Conservation (phyloP, 2,113 vertebrate species). For the Spea multiplicata region DNA sequence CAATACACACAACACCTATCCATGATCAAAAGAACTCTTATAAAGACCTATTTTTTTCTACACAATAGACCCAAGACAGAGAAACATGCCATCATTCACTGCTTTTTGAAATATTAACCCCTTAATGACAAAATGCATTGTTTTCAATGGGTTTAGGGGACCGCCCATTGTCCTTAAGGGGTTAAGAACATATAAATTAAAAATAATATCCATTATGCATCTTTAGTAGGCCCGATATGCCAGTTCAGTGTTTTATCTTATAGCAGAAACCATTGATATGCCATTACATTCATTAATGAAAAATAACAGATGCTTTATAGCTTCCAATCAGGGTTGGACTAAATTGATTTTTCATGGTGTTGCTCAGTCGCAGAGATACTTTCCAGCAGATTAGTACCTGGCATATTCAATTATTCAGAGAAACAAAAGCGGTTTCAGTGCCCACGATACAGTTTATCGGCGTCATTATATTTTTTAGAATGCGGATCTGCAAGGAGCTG, state of each 20-base stretch:
- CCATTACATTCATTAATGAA: conserved; percentile 29
- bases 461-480: too few species aligned
- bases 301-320: conserved; percentile 20
- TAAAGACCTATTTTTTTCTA: too few species aligned
- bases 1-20: too few species aligned
- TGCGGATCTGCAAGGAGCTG: too few species aligned
- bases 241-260: conserved; percentile 21
- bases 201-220: conserved; percentile 18
- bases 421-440: background rate
- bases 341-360: conserved; percentile 25
- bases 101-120: too few species aligned
- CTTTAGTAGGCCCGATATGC: conserved; percentile 8
- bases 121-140: too few species aligned
- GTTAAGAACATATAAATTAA: conserved; percentile 10
- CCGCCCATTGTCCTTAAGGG: too few species aligned
- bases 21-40: too few species aligned
- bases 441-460: too few species aligned
- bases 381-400: conserved; percentile 4
- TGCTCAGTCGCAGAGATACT: conserved; percentile 4
- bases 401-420: conserved; percentile 16
- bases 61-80: too few species aligned
- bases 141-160: too few species aligned
- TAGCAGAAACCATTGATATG: conserved; percentile 16
- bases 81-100: too few species aligned
- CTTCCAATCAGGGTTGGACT: conserved; percentile 7